These are phyloP conservation scores for Casuarius casuarius DNA, from an alignment of 2,113 vertebrate genomes.

Conservation along the genomic window DNA sequence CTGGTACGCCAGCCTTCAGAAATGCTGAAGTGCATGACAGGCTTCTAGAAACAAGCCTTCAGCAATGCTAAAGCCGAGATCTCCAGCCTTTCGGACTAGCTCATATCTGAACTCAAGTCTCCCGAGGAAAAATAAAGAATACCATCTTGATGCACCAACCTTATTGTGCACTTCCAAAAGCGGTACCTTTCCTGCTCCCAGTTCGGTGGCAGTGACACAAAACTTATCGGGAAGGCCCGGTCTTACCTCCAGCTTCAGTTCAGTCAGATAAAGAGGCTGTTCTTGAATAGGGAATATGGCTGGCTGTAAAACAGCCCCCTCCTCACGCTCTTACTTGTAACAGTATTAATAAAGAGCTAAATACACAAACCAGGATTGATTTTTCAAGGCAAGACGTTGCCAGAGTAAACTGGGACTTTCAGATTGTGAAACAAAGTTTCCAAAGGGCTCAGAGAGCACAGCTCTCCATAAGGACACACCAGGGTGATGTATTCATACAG, in stretches of 20 bases:
- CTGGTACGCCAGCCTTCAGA: slow-evolving; percentile 39
- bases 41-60: slow-evolving; percentile 33
- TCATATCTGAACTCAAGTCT: not conserved
- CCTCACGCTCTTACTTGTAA: not conserved
- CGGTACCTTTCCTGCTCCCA: not conserved
- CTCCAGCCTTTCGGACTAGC: not conserved
- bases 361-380: slow-evolving; percentile 34
- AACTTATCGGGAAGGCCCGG: not conserved
- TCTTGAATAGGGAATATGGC: rapidly evolving
- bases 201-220: not conserved
- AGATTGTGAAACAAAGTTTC: not conserved
- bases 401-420: slow-evolving; percentile 41
- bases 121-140: not conserved
- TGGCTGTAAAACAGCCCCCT: not conserved
- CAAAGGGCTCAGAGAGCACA: not conserved
- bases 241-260: not conserved
- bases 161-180: not conserved
- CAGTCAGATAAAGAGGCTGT: not conserved
- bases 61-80: slow-evolving; percentile 7
- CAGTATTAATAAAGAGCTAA: not conserved
- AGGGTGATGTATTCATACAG: not conserved
- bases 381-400: slow-evolving; percentile 22
- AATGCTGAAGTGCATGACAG: slow-evolving; percentile 3
- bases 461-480: not conserved
- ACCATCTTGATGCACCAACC: not conserved